Conservation (phyloP, 2,113 vertebrate genomes). For the Trichomycterus rosablanca region DNA sequence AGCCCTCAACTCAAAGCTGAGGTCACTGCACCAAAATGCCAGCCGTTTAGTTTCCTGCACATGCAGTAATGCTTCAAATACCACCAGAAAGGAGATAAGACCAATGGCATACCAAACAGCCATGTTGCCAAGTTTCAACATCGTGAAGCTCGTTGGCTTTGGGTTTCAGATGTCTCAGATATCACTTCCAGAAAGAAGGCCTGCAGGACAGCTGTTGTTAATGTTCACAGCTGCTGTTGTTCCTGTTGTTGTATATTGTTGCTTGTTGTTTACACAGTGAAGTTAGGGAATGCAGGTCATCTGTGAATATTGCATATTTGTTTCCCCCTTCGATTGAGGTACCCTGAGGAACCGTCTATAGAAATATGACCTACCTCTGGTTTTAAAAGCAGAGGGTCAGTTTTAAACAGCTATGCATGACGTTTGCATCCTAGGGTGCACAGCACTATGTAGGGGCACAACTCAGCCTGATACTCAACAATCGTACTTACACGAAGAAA, state of each 20-base stretch:
- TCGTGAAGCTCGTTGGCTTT: too few species aligned
- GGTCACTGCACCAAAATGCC: constrained; percentile 8
- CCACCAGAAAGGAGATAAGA: background rate
- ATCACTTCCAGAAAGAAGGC: background rate
- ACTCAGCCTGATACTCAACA: too few species aligned
- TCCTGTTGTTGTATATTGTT: background rate
- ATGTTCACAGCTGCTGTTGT: background rate
- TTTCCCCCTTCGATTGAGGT: background rate
- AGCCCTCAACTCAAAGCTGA: background rate
- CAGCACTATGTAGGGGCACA: too few species aligned
- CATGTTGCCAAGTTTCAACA: too few species aligned
- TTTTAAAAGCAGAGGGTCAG: constrained; percentile 2
- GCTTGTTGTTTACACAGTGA: background rate
- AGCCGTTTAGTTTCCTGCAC: background rate
- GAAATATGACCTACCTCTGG: background rate
- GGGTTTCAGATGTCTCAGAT: background rate
- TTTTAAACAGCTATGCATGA: too few species aligned
- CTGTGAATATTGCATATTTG: background rate
- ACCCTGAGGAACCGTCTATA: background rate
- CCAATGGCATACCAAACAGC: background rate
- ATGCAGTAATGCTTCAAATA: background rate
- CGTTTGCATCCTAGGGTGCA: too few species aligned
- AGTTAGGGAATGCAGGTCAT: background rate
- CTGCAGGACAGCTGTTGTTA: too few species aligned
- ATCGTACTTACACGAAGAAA: too few species aligned